A percentile compares a stretch with the other conserved stretches of the same genome.
Evolutionary conservation across 1,140 invertebrate genomes (phyloP).

Genomic region (Monomorium pharaonis): DNA sequence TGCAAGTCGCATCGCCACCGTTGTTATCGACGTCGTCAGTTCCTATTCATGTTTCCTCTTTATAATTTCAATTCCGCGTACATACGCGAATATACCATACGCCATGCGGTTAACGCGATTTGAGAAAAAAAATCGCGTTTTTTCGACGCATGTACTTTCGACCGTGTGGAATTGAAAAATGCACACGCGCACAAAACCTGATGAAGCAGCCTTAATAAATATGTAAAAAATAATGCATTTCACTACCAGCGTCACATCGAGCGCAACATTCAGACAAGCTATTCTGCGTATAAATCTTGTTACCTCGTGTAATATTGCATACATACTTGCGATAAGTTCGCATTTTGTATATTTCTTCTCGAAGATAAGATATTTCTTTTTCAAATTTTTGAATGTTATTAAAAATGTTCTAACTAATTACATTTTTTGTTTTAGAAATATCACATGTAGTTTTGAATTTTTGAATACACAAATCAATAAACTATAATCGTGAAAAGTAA

Average conservation of each 20-base stretch:
- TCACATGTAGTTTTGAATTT: background rate
- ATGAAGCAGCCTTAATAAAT: slow-evolving; percentile 52
- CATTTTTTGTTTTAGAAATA: background rate
- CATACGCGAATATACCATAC: background rate
- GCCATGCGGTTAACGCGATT: slow-evolving; percentile 9
- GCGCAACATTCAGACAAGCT: slow-evolving; percentile 5
- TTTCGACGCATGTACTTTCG: slow-evolving; percentile 26
- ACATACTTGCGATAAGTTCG: too few species aligned
- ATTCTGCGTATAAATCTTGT: slow-evolving; percentile 10
- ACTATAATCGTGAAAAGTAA: background rate
- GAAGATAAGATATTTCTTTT: background rate
- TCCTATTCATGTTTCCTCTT: slow-evolving; percentile 38
- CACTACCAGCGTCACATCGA: background rate
- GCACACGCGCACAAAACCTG: background rate
- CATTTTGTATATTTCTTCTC: background rate
- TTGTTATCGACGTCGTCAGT: slow-evolving; percentile 27
- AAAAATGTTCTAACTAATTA: background rate
- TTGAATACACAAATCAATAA: background rate
- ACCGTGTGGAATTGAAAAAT: slow-evolving; percentile 29
- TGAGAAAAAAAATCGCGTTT: slow-evolving; percentile 22
- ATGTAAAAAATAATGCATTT: slow-evolving; percentile 53
- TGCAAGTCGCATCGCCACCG: background rate
- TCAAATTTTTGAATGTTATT: background rate
- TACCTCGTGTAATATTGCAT: background rate
- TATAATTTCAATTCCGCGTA: slow-evolving; percentile 47